Evolutionary conservation across 2,888 invertebrate species (phyloP), one percentile per base, ranked within the genome.

Genomic region (Dryococelus australis): DNA sequence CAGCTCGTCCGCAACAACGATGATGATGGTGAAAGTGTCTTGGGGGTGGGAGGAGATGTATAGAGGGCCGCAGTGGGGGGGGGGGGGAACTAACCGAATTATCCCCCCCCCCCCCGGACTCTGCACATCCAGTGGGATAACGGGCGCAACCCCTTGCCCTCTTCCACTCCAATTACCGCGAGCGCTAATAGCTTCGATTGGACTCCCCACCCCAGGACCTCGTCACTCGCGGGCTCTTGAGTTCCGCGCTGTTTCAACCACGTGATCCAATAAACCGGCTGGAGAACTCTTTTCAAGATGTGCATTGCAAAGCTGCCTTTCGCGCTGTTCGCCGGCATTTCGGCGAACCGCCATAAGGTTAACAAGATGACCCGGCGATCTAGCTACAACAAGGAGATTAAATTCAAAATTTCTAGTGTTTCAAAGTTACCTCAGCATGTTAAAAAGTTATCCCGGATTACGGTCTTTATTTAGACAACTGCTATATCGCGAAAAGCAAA

Each of bases 161-260:
- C 65, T 65, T 65, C 65, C 65, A 65, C 65, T 65, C 65, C 65
- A 65, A 65, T 65, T 65, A 65, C 65, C 24, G 65, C 65, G 65
- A 24, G 65, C 65, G 65, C 65, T 65, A 65, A 65, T 65, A 65
- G 65, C 65, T 65, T n/a, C 65, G 65, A 65, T 65, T 65, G 65
- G 65, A 65, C 20, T 10, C 24, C 24, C 65, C n/a, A 3, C 6
- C 65, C n/a, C 16, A 16, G 0, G 0, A 0, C 65, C 65, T 20
- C 51, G 12, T 20, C 51, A 8, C 8, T 12, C 51, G 13, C 51
- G 51, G 20, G 51, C 20, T 3, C 51, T 51, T 12, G 51, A 51
- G 20, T 20, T 12, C 51, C 8, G 13, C 20, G 51, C 51, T 20
- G 65, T 65, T 65, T 65, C 65, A n/a, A 65, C 65, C 65, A 24